phyloP scores from a whole-genome alignment of 2,113 vertebrate genomes.

The Rhea americana region DNA sequence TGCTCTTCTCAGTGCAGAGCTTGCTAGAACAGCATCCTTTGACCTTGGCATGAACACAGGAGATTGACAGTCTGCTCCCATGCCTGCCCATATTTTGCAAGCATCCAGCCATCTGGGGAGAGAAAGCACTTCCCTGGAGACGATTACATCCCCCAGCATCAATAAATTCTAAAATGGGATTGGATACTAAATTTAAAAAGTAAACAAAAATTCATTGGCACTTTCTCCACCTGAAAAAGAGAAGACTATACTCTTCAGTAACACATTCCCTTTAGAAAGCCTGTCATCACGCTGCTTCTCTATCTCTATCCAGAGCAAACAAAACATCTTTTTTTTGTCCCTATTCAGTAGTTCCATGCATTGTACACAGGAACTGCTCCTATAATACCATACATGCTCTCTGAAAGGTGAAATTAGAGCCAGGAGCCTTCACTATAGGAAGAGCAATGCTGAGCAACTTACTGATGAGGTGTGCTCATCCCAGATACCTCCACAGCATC shows the following conservation, averaged over 20 bases:
- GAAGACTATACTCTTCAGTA: neutral
- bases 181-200: neutral
- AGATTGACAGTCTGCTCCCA: neutral
- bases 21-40: slow-evolving; percentile 29
- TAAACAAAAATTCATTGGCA: neutral
- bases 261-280: neutral
- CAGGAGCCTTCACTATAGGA: neutral
- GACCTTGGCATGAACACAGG: neutral
- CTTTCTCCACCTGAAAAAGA: neutral
- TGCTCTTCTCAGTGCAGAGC: neutral
- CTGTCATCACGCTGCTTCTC: neutral
- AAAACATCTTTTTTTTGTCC: neutral
- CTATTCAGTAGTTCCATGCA: neutral
- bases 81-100: neutral
- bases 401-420: neutral
- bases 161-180: neutral
- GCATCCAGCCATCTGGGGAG: neutral
- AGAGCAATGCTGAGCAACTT: neutral
- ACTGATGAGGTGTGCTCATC: neutral
- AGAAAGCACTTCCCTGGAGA: neutral
- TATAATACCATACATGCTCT: neutral
- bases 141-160: neutral
- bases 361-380: neutral
- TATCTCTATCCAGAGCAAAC: neutral
- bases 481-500: neutral